These are phyloP conservation scores for Phaenicophaeus curvirostris DNA, from an alignment of 2,797 vertebrate genomes.

Conservation along the genomic window DNA sequence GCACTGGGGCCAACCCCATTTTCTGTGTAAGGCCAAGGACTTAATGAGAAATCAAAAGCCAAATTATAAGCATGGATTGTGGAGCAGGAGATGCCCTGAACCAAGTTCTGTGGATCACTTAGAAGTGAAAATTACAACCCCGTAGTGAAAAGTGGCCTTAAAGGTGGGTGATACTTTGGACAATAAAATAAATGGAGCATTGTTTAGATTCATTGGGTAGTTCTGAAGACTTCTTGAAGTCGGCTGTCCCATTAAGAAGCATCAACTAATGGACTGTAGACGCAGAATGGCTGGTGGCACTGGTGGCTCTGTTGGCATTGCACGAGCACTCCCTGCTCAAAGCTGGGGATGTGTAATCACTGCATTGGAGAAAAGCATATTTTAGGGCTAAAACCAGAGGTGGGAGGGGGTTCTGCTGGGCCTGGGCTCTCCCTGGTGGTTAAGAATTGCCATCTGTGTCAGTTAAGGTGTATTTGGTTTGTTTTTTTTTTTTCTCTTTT, in stretches of 20 bases:
- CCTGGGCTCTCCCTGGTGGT: not conserved
- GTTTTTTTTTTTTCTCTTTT: too few relatives aligned
- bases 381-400: not conserved
- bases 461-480: not conserved
- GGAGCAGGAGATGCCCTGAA: not conserved
- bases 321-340: not conserved
- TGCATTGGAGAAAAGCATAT: accelerated
- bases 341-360: accelerated
- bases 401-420: not conserved
- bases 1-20: not conserved
- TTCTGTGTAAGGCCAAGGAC: not conserved
- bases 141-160: not conserved
- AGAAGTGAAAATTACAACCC: not conserved
- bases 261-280: not conserved
- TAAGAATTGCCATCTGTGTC: not conserved
- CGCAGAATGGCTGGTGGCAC: accelerated
- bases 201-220: not conserved
- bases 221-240: not conserved
- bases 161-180: not conserved
- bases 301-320: accelerated
- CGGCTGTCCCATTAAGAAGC: not conserved
- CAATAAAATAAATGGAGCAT: not conserved
- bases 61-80: not conserved
- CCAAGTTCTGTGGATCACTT: not conserved
- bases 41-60: not conserved